phyloP scores from a whole-genome alignment of 2,113 vertebrate species.

The Pygoscelis antarcticus region DNA sequence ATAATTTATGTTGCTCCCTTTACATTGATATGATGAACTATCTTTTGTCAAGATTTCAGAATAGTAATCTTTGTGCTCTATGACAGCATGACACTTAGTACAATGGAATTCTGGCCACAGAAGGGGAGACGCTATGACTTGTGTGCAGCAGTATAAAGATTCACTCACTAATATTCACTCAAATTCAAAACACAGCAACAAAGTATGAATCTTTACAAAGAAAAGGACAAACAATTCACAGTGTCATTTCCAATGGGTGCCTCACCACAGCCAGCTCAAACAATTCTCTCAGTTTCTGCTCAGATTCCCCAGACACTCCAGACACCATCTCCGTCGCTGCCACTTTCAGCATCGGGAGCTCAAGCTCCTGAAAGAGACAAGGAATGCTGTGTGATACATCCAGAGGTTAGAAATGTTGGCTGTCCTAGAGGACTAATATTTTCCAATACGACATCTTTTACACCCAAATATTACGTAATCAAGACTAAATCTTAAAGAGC shows the following conservation, averaged over 20 bases:
- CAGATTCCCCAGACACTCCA: conserved; percentile 94
- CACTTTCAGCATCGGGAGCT: conserved; percentile 90
- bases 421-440: neutral
- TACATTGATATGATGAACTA: neutral
- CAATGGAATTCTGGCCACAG: neutral
- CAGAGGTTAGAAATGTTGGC: neutral
- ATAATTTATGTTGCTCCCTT: neutral
- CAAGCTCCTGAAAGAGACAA: conserved; percentile 83
- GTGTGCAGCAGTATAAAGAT: neutral
- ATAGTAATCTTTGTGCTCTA: neutral
- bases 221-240: neutral
- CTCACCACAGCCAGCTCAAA: conserved; percentile 93
- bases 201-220: neutral
- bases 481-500: neutral
- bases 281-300: conserved; percentile 92
- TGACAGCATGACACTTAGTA: neutral
- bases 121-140: neutral
- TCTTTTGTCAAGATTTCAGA: conserved; percentile 7
- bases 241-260: neutral
- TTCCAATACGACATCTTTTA: neutral
- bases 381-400: neutral
- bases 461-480: neutral
- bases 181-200: neutral
- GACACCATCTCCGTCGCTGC: conserved; percentile 95
- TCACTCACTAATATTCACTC: neutral